Percentiles rank a stretch among this genome's conserved stretches.
Evolutionary conservation across 2,797 vertebrate genomes (phyloP).

Genomic region (Microchirus variegatus): DNA sequence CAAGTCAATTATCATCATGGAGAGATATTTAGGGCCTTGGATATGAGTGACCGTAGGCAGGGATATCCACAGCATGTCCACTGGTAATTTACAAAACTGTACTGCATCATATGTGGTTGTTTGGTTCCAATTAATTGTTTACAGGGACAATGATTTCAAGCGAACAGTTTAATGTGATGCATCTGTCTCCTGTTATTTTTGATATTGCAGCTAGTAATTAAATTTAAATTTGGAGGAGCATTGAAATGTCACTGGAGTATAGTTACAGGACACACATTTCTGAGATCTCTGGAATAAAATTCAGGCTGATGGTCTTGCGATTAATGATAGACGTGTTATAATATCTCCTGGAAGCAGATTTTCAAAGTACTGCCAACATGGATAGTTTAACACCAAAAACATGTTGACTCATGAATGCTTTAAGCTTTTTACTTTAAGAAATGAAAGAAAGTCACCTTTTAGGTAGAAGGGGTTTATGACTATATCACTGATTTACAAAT

Average conservation of each 20-base stretch:
- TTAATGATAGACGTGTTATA: constrained; percentile 28
- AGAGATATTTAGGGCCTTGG: background rate
- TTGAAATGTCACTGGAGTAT: constrained; percentile 67
- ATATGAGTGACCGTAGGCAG: background rate
- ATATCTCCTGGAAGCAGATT: constrained; percentile 37
- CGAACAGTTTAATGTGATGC: constrained; percentile 3
- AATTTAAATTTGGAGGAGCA: constrained; percentile 63
- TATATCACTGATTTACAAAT: too few species aligned
- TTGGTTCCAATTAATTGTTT: constrained; percentile 8
- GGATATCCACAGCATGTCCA: background rate
- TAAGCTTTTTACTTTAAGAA: background rate
- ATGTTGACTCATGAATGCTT: constrained; percentile 3
- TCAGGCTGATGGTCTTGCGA: constrained; percentile 34
- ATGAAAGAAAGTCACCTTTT: background rate
- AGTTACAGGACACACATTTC: constrained; percentile 50
- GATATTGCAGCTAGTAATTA: constrained; percentile 36
- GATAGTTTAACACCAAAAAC: constrained; percentile 35
- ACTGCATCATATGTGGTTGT: constrained; percentile 13
- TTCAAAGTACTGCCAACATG: constrained; percentile 30
- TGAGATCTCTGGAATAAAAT: constrained; percentile 44
- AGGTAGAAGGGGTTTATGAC: background rate
- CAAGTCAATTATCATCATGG: background rate
- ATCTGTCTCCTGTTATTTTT: constrained; percentile 21
- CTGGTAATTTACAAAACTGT: constrained; percentile 13
- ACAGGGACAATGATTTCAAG: constrained; percentile 3